Evolutionary conservation across 2,888 invertebrate genomes (phyloP).

Genomic region (Drosophila borealis): DNA sequence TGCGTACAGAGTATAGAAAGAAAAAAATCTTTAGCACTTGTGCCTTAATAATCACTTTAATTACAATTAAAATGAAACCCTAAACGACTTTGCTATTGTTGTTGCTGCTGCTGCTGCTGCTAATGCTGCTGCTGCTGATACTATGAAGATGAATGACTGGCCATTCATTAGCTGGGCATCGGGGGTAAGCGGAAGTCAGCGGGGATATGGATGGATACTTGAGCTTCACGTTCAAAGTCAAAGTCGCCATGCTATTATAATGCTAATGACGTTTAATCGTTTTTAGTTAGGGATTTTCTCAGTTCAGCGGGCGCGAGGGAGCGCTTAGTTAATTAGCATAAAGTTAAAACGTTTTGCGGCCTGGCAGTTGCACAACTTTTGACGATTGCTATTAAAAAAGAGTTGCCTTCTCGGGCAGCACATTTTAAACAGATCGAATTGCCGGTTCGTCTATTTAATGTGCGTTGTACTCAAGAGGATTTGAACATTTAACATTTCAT

Average conservation of each 20-base stretch:
- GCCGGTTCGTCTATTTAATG: slow-evolving; percentile 5
- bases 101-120: slow-evolving; percentile 8
- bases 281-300: slow-evolving; percentile 42
- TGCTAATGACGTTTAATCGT: slow-evolving; percentile 76
- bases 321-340: slow-evolving; percentile 61
- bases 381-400: slow-evolving; percentile 46
- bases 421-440: slow-evolving; percentile 3
- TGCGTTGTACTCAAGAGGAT: not conserved
- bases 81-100: slow-evolving; percentile 56
- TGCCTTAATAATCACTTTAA: slow-evolving; percentile 72
- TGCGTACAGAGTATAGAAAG: not conserved
- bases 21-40: slow-evolving; percentile 32
- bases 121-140: slow-evolving; percentile 20
- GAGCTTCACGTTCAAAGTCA: slow-evolving; percentile 43
- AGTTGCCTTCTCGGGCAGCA: slow-evolving; percentile 9
- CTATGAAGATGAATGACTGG: slow-evolving; percentile 61
- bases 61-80: slow-evolving; percentile 71
- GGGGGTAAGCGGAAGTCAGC: no score
- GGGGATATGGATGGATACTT: slow-evolving; percentile 1
- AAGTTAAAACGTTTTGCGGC: slow-evolving; percentile 55
- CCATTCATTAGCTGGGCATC: slow-evolving; percentile 36
- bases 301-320: slow-evolving; percentile 2
- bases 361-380: slow-evolving; percentile 42
- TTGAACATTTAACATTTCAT: not conserved
- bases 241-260: slow-evolving; percentile 65